Evolutionary conservation across 2,888 invertebrate genomes (phyloP), one percentile per base, ranked within the genome.

Genomic region (Apodemia duryi): DNA sequence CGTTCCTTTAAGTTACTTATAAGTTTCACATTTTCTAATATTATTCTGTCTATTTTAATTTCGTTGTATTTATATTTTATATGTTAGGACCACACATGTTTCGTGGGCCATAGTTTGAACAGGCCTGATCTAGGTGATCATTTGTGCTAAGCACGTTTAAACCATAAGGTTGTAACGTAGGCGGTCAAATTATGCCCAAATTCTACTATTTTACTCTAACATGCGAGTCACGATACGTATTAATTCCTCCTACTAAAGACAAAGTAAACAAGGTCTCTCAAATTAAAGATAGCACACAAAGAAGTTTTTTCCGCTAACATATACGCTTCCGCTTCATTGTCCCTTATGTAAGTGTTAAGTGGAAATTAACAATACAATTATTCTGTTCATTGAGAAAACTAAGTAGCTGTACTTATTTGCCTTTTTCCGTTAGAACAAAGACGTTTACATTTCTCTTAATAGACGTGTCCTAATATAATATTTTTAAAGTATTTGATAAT

Each of bases 391-490:
- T 21, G 21, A 7, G 51, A 51, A 51, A 51, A 51, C 21, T 51
- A 51, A 51, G 51, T 51, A 51, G 21, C 21, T 6, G 51, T 51
- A 51, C 21, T n/a, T 49, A n/a, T 51, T 51, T 21, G 21, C 51
- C 7, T 51, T 51, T 51, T 85, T 85, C 81, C 73, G 72, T 68
- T 68, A 71, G 78, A 82, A 86, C 84, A 85, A 85, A 83, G 81
- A 81, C 68, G 54, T 29, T 60, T 32, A 41, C n/a, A 52, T 38
- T 32, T n/a, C 6, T 49, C n/a, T 6, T 5, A 49, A 49, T 49
- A 49, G 49, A n/a, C 13, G 10, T 46, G 46, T 49, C 10, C 6
- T 49, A 11, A 11, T 38, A 7, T 49, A 11, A 11, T 38, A 7
- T 43, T 43, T 43, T 43, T 43, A 43, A 43, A 43, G 43, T 11